Conservation (phyloP, 1,140 invertebrate species). For the Drosophila gunungcola region DNA sequence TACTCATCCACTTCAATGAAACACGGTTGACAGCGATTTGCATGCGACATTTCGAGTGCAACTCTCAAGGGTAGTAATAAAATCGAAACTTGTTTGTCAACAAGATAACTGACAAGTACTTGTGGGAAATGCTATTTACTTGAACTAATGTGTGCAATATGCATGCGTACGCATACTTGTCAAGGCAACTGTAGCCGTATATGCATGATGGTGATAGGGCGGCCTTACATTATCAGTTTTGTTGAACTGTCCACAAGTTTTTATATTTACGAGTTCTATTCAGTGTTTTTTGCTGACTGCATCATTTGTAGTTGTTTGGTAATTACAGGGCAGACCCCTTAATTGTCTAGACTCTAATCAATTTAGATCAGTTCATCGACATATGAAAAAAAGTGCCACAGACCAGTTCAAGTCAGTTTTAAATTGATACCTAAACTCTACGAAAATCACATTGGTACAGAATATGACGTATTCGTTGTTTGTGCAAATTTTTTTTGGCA, state of each 20-base stretch:
- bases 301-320: conserved; percentile 8
- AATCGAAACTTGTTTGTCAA: conserved; percentile 44
- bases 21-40: conserved; percentile 59
- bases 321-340: conserved; percentile 15
- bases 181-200: conserved; percentile 16
- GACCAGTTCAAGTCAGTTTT: conserved; percentile 27
- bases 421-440: background rate
- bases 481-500: conserved; percentile 22
- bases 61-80: conserved; percentile 27
- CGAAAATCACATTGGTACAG: conserved; percentile 30
- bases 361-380: conserved; percentile 57
- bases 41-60: conserved; percentile 22
- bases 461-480: conserved; percentile 37
- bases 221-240: conserved; percentile 27
- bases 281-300: conserved; percentile 3
- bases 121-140: conserved; percentile 41
- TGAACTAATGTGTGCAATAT: conserved; percentile 5
- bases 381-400: conserved; percentile 43
- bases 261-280: conserved; percentile 14
- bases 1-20: conserved; percentile 27
- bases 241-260: conserved; percentile 18
- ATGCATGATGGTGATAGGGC: conserved; percentile 24
- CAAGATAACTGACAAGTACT: conserved; percentile 38
- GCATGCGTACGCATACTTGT: conserved; percentile 10
- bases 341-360: conserved; percentile 20